Base-by-base conservation (phyloP, 2,888 invertebrate species). In the Drosophila rubida region DNA sequence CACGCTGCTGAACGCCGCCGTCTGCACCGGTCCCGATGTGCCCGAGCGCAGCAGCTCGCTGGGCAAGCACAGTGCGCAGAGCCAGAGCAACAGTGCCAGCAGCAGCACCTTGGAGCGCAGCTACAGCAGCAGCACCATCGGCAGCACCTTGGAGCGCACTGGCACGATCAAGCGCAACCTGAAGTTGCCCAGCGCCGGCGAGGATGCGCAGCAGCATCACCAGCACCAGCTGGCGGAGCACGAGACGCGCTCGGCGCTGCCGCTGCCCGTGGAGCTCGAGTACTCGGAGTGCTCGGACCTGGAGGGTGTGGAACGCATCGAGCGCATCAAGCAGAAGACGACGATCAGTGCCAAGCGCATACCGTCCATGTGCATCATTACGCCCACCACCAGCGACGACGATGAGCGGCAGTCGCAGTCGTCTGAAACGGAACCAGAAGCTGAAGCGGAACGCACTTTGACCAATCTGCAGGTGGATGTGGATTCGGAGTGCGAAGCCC, bases 341-440 rank as follows among this genome's bases (percentile, higher is more conserved):
- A 95, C 96, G 1, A 96, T 97, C 42, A 96, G 96, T 87, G 96
- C 96, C 53, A 96, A 96, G 79, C 94, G 97, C 78, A 97, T 97
- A 88, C 97, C 97, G 1, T 97, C 97, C 4, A 96, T 97, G 95
- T 97, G 97, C 91, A 96, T 97, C 2, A 97, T 97, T 50, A 97
- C 97, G 13, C 97, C 97, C 4, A 95, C 95, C 0, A 95, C 96
- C 68, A 97, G 97, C 71, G 97, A 97, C 80, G 82, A 85, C n/a
- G 97, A 97, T 86, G 97, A 97, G 90, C 95, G 88, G 48, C 90
- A 89, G 53, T 59, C 79, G 0, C 65, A 61, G 23, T 13, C 32
- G 19, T 23, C 50, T 2, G 69, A 71, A 19, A 19, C 37, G 4
- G 75, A 74, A 14, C 80, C 50, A 3, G 69, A 71, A 19, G 14